A percentile compares a stretch with the other conserved stretches of the same genome.
Evolutionary conservation across 1,140 invertebrate species (phyloP).

Genomic region (Idris sp.): DNA sequence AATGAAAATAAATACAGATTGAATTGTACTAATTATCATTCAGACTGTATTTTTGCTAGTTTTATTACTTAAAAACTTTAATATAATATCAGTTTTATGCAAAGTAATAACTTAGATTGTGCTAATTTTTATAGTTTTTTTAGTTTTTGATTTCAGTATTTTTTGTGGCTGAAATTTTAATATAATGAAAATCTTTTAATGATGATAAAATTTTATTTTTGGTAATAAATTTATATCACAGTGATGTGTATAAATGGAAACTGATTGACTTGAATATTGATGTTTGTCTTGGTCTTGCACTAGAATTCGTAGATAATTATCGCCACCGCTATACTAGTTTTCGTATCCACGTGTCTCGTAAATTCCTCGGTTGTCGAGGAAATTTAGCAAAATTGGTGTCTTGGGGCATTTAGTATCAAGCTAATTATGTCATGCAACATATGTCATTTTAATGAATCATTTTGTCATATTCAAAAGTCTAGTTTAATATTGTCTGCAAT

Average conservation of each 20-base stretch:
- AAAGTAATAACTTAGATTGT: too few species aligned
- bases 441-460: conserved; percentile 7
- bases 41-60: too few species aligned
- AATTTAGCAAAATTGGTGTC: conserved; percentile 52
- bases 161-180: too few species aligned
- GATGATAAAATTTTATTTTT: conserved; percentile 28
- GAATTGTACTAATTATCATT: too few species aligned
- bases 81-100: too few species aligned
- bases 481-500: too few species aligned
- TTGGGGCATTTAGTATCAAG: conserved; percentile 42
- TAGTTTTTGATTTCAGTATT: too few species aligned
- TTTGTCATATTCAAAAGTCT: not conserved
- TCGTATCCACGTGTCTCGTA: conserved; percentile 50
- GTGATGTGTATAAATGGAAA: conserved; percentile 25
- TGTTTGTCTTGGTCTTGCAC: conserved; percentile 52
- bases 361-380: conserved; percentile 49
- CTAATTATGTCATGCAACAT: conserved; percentile 30
- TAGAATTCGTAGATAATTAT: conserved; percentile 55
- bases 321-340: conserved; percentile 33
- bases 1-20: too few species aligned
- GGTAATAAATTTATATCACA: conserved; percentile 22
- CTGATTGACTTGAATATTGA: conserved; percentile 53
- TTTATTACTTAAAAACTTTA: too few species aligned
- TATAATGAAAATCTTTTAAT: too few species aligned
- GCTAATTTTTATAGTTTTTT: too few species aligned